A percentile compares a stretch with the other conserved stretches of the same genome.
Evolutionary conservation across 2,113 vertebrate species (phyloP).

Genomic region (Candoia aspera): DNA sequence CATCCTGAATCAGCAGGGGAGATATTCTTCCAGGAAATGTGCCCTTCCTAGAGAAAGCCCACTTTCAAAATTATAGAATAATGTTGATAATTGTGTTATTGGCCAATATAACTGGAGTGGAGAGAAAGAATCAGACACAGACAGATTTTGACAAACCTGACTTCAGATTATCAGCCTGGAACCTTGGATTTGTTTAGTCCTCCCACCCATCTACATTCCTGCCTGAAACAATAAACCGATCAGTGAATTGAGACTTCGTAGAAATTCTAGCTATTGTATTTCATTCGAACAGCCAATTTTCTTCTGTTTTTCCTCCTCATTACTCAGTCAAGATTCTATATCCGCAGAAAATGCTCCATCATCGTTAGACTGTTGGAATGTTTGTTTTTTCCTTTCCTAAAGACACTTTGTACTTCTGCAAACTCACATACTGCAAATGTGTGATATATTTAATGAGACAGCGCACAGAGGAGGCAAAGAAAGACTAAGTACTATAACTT

Average conservation of each 20-base stretch:
- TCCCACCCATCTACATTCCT: background rate
- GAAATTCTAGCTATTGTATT: background rate
- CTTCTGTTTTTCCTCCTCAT: background rate
- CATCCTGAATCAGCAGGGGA: background rate
- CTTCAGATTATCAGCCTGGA: background rate
- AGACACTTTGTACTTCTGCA: background rate
- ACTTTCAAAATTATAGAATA: background rate
- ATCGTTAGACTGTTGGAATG: background rate
- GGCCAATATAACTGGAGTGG: background rate
- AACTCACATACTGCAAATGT: slow-evolving; percentile 1
- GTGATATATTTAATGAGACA: fast-evolving
- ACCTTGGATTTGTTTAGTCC: background rate
- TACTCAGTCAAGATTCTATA: background rate
- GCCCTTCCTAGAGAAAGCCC: background rate
- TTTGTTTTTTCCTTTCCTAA: background rate
- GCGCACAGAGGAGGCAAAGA: background rate
- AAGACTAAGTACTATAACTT: background rate
- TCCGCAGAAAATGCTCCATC: background rate
- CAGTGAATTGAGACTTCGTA: background rate
- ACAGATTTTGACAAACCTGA: background rate
- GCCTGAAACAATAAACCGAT: background rate
- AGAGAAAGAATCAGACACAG: background rate
- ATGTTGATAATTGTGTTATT: background rate
- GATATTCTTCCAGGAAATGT: background rate
- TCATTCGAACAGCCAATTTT: background rate